Base-by-base conservation (phyloP, 2,113 vertebrate genomes). In the Hepsetus odoe region DNA sequence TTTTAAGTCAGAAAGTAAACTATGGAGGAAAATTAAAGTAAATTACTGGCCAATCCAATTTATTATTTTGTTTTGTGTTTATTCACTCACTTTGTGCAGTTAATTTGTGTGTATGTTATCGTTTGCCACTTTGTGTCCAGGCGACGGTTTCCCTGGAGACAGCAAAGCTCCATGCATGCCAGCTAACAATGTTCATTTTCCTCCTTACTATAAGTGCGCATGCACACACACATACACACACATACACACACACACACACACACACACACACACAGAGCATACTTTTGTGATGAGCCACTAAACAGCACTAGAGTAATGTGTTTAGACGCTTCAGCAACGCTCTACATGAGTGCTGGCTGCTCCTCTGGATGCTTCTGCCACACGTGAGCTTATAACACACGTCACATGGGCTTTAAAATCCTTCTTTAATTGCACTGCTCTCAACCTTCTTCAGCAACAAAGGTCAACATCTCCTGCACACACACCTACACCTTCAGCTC, bases 81-180 rank as follows among this genome's bases (percentile, higher is more conserved):
- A 2, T 4, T 59, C 2, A 26, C 26, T 28, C n/a, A 1, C 28
- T 16, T 16, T 33, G n/a, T 20, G 1, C 12, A 49, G 40, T 32
- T 28, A 26, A 20, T 44, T 24, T 30, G 24, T 66, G 9, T 59
- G 24, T 59, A 5, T 42, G 38, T 40, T 6, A 24, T 26, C 53
- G 24, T 30, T 70, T 32, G 35, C 55, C 24, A 10, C 58, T 67
- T 32, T 32, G 9, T 53, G 20, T 56, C 13, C 35, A 35, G 49
- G 38, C 33, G 51, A 69, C 32, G 64, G 75, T 70, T 70, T 70
- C 49, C 55, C 12, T 70, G 40, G 76, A 70, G 66, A 77, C 42
- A 18, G 14, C 40, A 22, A 77, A 46, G 55, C 40, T 35, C 26
- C 16, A 9, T 70, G 22, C 53, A 46, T 77, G 38, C 55, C 24